Evolutionary conservation across 2,797 vertebrate species (phyloP).

Genomic region (Enteromius radiatus): DNA sequence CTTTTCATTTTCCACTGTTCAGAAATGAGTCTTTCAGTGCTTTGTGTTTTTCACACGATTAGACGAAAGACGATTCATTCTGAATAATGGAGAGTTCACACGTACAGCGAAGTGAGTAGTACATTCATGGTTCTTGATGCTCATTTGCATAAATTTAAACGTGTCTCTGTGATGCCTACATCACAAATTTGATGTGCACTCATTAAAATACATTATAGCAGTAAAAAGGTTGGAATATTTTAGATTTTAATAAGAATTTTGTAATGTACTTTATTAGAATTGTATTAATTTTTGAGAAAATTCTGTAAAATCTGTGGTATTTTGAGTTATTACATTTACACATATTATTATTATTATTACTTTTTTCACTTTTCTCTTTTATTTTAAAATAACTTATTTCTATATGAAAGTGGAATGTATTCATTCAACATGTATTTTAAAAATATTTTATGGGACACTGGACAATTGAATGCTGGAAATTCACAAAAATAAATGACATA

Average conservation of each 20-base stretch:
- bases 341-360: too few species aligned
- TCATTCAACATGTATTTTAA: not conserved
- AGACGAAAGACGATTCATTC: slow-evolving; percentile 14
- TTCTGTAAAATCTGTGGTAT: too few species aligned
- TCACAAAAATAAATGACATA: not conserved
- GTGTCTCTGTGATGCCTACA: not conserved
- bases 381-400: not conserved
- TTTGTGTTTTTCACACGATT: slow-evolving; percentile 43
- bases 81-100: slow-evolving; percentile 11
- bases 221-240: not conserved
- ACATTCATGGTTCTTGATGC: not conserved
- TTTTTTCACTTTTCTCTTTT: not conserved
- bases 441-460: not conserved
- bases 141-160: slow-evolving; percentile 1
- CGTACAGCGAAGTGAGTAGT: not conserved
- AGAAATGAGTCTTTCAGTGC: slow-evolving; percentile 25
- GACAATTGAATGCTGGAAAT: not conserved
- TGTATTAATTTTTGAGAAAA: too few species aligned
- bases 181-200: not conserved
- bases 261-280: not conserved
- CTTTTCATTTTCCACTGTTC: slow-evolving; percentile 36
- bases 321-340: too few species aligned
- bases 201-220: not conserved
- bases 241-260: not conserved
- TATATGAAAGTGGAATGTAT: not conserved